Evolutionary conservation across 2,113 vertebrate genomes (phyloP).

Genomic region (Catharus minimus): DNA sequence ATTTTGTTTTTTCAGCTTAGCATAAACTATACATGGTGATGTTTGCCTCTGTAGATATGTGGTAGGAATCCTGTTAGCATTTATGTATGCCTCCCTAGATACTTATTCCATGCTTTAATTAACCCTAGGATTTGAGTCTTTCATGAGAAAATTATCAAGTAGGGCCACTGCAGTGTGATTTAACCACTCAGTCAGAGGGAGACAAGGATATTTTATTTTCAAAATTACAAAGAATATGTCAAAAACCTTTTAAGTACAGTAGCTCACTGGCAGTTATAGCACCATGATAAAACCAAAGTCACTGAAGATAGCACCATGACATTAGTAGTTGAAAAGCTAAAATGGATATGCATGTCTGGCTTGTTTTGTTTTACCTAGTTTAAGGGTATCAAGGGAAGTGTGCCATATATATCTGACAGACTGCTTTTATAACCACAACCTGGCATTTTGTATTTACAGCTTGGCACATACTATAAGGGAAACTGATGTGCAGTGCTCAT

Average conservation of each 20-base stretch:
- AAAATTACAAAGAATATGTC: background rate
- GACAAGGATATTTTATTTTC: constrained; percentile 34
- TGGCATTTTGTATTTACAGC: background rate
- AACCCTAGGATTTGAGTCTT: constrained; percentile 41
- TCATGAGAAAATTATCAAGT: constrained; percentile 45
- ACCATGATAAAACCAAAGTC: constrained; percentile 10
- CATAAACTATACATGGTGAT: background rate
- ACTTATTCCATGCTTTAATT: constrained; percentile 52
- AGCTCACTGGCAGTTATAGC: background rate
- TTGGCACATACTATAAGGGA: background rate
- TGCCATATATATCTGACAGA: background rate
- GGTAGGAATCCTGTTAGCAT: constrained; percentile 39
- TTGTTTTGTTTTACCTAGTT: background rate
- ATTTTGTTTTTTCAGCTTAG: constrained; percentile 2
- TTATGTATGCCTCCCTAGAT: constrained; percentile 37
- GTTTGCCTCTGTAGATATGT: background rate
- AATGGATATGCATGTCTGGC: background rate
- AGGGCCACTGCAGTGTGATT: constrained; percentile 8
- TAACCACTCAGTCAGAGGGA: constrained; percentile 22
- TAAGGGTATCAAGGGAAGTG: background rate
- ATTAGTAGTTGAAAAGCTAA: background rate
- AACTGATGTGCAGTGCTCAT: background rate
- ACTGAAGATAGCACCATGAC: background rate
- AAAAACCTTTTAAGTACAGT: background rate
- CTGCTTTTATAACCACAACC: constrained; percentile 7